Percentiles rank a stretch among this genome's conserved stretches.
These are phyloP conservation scores for Pristionchus exspectatus DNA, from an alignment of 2,888 invertebrate genomes.

Conservation along the genomic window DNA sequence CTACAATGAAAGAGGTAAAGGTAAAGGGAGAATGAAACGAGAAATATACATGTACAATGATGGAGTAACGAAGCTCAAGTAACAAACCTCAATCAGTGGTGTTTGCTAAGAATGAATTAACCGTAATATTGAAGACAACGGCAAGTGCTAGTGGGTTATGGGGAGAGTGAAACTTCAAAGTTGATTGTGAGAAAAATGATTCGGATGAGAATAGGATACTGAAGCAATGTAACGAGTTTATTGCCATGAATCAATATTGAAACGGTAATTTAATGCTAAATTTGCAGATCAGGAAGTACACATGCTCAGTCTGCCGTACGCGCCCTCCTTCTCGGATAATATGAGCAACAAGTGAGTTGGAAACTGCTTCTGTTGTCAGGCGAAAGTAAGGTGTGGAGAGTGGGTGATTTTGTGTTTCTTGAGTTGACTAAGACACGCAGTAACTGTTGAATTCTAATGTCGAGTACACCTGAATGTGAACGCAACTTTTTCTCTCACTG, in stretches of 20 bases:
- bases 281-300: conserved; percentile 43
- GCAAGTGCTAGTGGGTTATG: neutral
- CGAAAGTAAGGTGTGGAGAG: neutral
- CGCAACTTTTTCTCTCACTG: too few relatives aligned
- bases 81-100: neutral
- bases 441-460: neutral
- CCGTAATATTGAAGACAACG: neutral
- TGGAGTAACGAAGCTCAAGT: neutral
- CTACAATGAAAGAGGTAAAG: neutral
- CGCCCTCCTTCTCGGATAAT: conserved; percentile 20
- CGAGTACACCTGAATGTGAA: too few relatives aligned
- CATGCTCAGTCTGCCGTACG: conserved; percentile 24
- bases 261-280: too few relatives aligned
- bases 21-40: neutral
- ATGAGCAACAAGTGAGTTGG: conserved; percentile 32
- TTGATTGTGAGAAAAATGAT: neutral
- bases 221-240: neutral
- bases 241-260: neutral
- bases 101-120: neutral
- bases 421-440: neutral
- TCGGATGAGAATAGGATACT: too few relatives aligned
- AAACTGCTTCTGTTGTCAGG: neutral
- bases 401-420: neutral
- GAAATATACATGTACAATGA: neutral
- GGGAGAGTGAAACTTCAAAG: neutral